Conservation (phyloP, 2,113 vertebrate species). For the Neotragus pygmaeus region DNA sequence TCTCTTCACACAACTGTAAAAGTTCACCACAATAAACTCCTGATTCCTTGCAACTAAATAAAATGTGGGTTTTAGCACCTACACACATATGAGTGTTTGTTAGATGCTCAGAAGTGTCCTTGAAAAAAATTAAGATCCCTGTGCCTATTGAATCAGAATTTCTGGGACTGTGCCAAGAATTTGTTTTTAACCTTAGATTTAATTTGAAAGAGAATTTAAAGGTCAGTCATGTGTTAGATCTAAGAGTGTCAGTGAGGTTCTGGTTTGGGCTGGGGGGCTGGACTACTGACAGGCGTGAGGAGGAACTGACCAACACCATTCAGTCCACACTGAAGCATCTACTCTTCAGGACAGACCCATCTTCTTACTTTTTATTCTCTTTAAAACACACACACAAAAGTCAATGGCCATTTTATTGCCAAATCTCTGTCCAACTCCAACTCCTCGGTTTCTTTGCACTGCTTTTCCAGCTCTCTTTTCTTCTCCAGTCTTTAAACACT, state of each 20-base stretch:
- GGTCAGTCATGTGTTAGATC: neutral
- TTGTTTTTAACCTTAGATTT: neutral
- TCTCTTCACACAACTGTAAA: neutral
- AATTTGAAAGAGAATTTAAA: neutral
- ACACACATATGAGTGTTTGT: neutral
- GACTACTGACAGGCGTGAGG: neutral
- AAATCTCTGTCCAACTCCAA: neutral
- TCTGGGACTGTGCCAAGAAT: neutral
- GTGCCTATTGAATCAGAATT: neutral
- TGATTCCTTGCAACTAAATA: slow-evolving; percentile 29
- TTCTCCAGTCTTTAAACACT: neutral
- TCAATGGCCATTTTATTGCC: neutral
- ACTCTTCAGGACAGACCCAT: neutral
- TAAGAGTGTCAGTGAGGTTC: neutral
- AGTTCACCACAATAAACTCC: neutral
- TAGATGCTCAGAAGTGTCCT: neutral
- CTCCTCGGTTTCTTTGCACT: neutral
- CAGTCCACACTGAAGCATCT: neutral
- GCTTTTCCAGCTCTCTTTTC: neutral
- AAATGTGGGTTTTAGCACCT: neutral
- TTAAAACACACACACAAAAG: neutral
- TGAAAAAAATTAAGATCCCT: neutral
- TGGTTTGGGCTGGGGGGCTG: neutral
- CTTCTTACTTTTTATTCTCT: neutral
- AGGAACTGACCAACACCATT: neutral